phyloP scores from a whole-genome alignment of 2,797 vertebrate species.

The Lithobates pipiens region DNA sequence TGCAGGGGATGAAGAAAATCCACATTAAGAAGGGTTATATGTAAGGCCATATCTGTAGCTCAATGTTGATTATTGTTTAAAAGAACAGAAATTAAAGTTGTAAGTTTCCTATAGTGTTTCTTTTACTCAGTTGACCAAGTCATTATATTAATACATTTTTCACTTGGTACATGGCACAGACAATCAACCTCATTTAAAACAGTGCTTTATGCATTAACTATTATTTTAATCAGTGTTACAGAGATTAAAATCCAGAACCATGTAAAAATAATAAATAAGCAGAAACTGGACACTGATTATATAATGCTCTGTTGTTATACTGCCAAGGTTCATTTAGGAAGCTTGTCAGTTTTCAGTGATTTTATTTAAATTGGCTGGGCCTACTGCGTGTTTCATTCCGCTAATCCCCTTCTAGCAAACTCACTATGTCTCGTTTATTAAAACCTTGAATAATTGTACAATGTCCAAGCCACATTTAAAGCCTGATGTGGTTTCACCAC shows the following conservation, averaged over 20 bases:
- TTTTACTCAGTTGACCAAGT: too few relatives aligned
- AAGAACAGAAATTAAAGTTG: too few relatives aligned
- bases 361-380: slow-evolving; percentile 4
- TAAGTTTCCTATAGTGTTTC: too few relatives aligned
- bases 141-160: too few relatives aligned
- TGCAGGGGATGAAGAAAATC: too few relatives aligned
- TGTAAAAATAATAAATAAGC: slow-evolving; percentile 15
- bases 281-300: slow-evolving; percentile 18
- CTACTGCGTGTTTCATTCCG: slow-evolving; percentile 31
- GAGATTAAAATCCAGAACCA: slow-evolving; percentile 2
- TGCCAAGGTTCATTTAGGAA: slow-evolving; percentile 27
- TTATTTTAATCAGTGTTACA: not conserved
- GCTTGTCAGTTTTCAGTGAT: slow-evolving; percentile 8
- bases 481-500: slow-evolving; percentile 7
- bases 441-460: slow-evolving; percentile 45
- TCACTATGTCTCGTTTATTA: slow-evolving; percentile 38
- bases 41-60: too few relatives aligned
- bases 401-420: slow-evolving; percentile 33
- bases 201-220: too few relatives aligned
- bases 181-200: too few relatives aligned
- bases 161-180: too few relatives aligned
- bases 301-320: slow-evolving; percentile 12
- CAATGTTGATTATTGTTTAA: too few relatives aligned
- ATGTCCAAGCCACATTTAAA: slow-evolving; percentile 12
- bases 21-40: too few relatives aligned